These are phyloP conservation scores for Ariolimax columbianus DNA, from an alignment of 2,888 invertebrate species.

Conservation along the genomic window DNA sequence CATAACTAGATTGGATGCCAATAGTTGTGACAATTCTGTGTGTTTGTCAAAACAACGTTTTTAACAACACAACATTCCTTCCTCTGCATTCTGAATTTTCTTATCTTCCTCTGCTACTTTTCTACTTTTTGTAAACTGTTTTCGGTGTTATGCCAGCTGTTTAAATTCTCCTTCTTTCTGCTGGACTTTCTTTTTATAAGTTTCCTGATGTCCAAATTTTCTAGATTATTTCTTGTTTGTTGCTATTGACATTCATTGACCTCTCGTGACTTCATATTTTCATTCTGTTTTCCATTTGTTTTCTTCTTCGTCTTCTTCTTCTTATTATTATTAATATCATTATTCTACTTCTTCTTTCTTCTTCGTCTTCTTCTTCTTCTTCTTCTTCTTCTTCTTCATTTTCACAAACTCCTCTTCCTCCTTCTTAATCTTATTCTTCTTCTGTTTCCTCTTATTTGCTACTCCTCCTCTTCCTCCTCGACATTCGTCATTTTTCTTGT, in stretches of 20 bases:
- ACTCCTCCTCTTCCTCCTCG: conserved; percentile 17
- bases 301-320: not conserved
- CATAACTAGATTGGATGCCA: no score
- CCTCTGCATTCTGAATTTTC: no score
- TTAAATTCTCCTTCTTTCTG: not conserved
- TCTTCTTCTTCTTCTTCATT: not conserved
- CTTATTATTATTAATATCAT: not conserved
- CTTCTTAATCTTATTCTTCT: not conserved
- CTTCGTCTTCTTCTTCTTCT: not conserved
- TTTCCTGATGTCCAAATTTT: no score
- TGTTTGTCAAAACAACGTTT: no score
- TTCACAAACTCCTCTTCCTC: not conserved
- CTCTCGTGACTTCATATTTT: not conserved
- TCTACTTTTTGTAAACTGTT: no score
- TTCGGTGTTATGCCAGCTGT: no score
- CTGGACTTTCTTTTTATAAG: not conserved
- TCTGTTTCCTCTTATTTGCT: not conserved
- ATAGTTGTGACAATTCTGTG: no score
- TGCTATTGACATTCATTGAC: no score
- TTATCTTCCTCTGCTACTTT: no score
- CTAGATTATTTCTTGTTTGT: no score
- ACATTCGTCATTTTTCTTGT: conserved; percentile 27
- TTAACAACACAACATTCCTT: no score
- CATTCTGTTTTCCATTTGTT: not conserved
- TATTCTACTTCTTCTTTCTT: not conserved